These are phyloP conservation scores for Arizona elegans DNA, from an alignment of 2,113 vertebrate species.

Conservation along the genomic window DNA sequence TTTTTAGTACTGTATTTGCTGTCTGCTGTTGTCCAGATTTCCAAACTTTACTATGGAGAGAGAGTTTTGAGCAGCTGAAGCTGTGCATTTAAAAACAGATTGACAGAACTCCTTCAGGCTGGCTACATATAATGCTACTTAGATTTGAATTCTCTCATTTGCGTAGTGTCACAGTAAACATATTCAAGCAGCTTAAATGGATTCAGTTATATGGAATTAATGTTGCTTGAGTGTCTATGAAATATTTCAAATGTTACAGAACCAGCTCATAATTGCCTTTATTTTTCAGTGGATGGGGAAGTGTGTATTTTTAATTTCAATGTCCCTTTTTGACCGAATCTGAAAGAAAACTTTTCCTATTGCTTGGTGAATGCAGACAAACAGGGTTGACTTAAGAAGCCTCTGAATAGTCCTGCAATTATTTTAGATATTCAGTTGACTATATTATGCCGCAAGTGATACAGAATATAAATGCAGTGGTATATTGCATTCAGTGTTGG, in stretches of 20 bases:
- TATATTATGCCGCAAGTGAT: neutral
- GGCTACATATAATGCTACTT: neutral
- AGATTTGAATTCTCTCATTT: constrained; percentile 9
- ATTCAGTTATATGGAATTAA: constrained; percentile 11
- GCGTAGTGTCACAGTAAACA: neutral
- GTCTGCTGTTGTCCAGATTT: neutral
- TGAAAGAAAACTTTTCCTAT: neutral
- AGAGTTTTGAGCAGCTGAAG: neutral
- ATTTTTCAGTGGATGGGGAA: neutral
- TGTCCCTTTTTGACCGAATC: neutral
- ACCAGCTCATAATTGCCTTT: constrained; percentile 17
- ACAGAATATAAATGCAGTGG: neutral
- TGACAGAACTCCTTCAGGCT: constrained; percentile 3
- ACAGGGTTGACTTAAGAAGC: neutral
- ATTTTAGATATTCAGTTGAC: neutral
- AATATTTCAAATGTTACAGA: constrained; percentile 22
- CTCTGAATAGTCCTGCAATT: neutral
- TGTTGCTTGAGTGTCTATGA: constrained; percentile 21
- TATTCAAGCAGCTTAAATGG: neutral
- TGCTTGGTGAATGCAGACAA: neutral
- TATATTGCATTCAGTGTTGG: neutral
- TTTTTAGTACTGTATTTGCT: neutral
- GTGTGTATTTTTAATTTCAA: neutral
- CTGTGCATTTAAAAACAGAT: neutral
- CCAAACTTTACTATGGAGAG: neutral